Conservation (phyloP, 2,888 invertebrate species). For the Acanthosepion lycidas region DNA sequence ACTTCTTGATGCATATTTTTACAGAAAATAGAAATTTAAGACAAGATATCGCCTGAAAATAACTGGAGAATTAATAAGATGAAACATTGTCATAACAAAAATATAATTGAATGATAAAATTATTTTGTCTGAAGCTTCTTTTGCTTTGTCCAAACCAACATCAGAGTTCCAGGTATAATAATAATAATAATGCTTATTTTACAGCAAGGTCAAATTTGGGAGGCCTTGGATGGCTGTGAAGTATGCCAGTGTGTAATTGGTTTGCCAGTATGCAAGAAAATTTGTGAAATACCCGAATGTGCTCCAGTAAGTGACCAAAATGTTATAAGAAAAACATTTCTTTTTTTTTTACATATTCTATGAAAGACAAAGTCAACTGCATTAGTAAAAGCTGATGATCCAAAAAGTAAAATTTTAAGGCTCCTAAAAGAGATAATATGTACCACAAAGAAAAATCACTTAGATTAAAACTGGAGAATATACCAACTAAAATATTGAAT, state of each 20-base stretch:
- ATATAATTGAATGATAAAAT: no score
- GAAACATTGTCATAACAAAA: no score
- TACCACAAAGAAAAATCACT: no score
- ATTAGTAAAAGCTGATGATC: not conserved
- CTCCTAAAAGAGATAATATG: not conserved
- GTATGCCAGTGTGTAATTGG: conserved; percentile 54
- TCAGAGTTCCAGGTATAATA: no score
- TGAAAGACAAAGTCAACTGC: not conserved
- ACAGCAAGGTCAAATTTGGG: conserved; percentile 53
- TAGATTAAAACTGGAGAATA: no score
- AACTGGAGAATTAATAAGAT: no score
- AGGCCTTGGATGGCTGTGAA: conserved; percentile 50
- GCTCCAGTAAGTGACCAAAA: conserved; percentile 50
- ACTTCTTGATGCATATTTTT: no score
- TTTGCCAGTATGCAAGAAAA: conserved; percentile 50
- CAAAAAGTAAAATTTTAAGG: not conserved
- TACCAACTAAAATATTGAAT: no score
- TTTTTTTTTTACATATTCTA: not conserved
- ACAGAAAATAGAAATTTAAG: no score
- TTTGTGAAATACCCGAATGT: conserved; percentile 55
- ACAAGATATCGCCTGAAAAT: no score
- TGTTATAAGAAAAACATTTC: not conserved
- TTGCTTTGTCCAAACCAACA: no score
- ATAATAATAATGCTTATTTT: conserved; percentile 40
- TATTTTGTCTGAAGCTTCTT: no score